Percentiles rank a stretch among this genome's conserved stretches.
phyloP scores from a whole-genome alignment of 2,888 invertebrate species.

The Andrena fulva region DNA sequence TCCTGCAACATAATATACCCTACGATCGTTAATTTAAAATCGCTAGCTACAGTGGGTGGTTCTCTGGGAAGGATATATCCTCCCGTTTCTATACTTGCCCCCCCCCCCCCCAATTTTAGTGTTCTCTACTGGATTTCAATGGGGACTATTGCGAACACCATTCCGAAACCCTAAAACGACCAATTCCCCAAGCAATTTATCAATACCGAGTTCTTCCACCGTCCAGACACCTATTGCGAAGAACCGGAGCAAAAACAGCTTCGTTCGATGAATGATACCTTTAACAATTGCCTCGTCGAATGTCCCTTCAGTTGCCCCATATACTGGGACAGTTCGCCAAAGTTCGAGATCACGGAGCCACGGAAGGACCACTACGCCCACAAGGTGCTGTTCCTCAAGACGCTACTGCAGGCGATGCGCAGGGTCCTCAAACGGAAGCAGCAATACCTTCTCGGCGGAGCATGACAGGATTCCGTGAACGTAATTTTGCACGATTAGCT shows the following conservation, averaged over 20 bases:
- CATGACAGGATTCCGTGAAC: constrained; percentile 18
- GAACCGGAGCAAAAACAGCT: neutral
- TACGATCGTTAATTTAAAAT: neutral
- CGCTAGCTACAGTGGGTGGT: neutral
- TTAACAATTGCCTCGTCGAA: constrained; percentile 18
- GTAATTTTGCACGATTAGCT: constrained; percentile 14
- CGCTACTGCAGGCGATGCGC: constrained; percentile 20
- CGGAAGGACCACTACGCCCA: constrained; percentile 17
- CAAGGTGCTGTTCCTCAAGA: constrained; percentile 38
- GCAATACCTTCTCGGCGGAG: constrained; percentile 5
- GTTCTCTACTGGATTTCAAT: neutral
- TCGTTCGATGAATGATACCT: neutral
- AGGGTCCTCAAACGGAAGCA: constrained; percentile 21
- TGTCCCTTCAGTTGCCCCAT: constrained; percentile 56
- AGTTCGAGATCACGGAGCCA: constrained; percentile 25
- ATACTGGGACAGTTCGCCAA: constrained; percentile 53
- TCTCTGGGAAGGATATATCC: neutral
- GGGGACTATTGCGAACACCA: neutral
- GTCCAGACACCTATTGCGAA: neutral
- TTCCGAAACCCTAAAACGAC: neutral
- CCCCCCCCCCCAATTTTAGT: neutral
- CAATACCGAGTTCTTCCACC: neutral
- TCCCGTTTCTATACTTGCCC: neutral
- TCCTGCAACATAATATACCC: neutral
- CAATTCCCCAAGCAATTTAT: neutral